Evolutionary conservation across 2,113 vertebrate genomes (phyloP), one percentile per base, ranked within the genome.

Genomic region (Pluvialis apricaria): DNA sequence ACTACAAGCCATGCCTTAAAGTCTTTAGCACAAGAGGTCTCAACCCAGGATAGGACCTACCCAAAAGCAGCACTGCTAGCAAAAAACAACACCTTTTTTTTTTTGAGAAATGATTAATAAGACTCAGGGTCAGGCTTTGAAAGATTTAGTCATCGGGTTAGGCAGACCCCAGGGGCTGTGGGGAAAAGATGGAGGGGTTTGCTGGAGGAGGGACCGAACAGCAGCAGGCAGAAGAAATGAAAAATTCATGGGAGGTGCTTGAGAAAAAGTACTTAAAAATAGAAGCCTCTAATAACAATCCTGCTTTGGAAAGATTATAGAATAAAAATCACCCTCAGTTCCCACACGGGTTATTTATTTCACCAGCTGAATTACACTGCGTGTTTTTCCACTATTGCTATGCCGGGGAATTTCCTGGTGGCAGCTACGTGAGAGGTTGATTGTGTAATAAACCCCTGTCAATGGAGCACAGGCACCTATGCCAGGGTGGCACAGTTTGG

Each of bases 51-150:
- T 9, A 86, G 69, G 34, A 86, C 21, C 19, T 28, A 65, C 36
- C 26, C 44, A 57, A 76, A 65, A 5, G 8, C 1, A 86, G 34
- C n/a, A 62, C 3, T 0, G 0, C 52, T 65, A 75, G 78, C 34
- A 70, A 42, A 90, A 91, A 68, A 0, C 15, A 21, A 18, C 11
- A 9, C 1, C 1, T 6, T 26, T 58, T 13, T 51, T 18, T 2
- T 13, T 51, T 18, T 2, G 32, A 78, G 14, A 77, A 88, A 85
- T 21, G 0, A 42, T 70, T 68, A 69, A 49, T 55, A 82, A 77
- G 45, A 81, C 49, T 45, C 49, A 0, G 0, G 25, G 7, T 42
- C 29, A 54, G 80, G 81, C 28, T 72, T 60, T 61, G 77, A 69
- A 90, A 65, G 54, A 32, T 61, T 47, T 13, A 55, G 15, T 69